These are phyloP conservation scores for Acronicta psi DNA, from an alignment of 2,888 invertebrate species.

Conservation along the genomic window DNA sequence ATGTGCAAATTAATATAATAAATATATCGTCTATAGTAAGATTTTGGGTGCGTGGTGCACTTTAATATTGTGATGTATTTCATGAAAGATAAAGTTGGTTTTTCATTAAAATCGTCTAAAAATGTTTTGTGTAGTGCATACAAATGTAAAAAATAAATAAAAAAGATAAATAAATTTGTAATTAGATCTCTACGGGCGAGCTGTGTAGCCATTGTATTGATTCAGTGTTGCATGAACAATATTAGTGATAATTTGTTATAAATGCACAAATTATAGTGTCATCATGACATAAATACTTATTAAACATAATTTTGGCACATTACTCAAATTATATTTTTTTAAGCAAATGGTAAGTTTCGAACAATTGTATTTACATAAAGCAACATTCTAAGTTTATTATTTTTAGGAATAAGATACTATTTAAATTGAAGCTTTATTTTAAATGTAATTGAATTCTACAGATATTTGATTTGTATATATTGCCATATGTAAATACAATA, in stretches of 20 bases:
- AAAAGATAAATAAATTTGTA: constrained; percentile 6
- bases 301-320: constrained; percentile 66
- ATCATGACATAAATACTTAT: background rate
- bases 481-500: constrained; percentile 39
- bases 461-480: constrained; percentile 16
- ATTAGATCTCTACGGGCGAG: constrained; percentile 35
- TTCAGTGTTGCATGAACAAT: constrained; percentile 12
- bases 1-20: constrained; percentile 39
- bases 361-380: constrained; percentile 38
- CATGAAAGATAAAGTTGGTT: constrained; percentile 17
- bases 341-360: constrained; percentile 16
- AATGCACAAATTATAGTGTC: constrained; percentile 8
- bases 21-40: constrained; percentile 33
- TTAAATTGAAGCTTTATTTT: constrained; percentile 21
- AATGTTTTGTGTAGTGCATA: constrained; percentile 39
- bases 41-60: constrained; percentile 26
- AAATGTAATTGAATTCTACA: constrained; percentile 26
- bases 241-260: constrained; percentile 1
- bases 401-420: constrained; percentile 22
- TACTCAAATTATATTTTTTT: constrained; percentile 49
- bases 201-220: constrained; percentile 30
- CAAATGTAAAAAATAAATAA: constrained; percentile 22
- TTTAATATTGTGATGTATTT: constrained; percentile 22
- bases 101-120: constrained; percentile 32
- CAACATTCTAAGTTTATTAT: constrained; percentile 18